phyloP scores from a whole-genome alignment of 2,888 invertebrate genomes.

The Mesodorylaimus sp. region DNA sequence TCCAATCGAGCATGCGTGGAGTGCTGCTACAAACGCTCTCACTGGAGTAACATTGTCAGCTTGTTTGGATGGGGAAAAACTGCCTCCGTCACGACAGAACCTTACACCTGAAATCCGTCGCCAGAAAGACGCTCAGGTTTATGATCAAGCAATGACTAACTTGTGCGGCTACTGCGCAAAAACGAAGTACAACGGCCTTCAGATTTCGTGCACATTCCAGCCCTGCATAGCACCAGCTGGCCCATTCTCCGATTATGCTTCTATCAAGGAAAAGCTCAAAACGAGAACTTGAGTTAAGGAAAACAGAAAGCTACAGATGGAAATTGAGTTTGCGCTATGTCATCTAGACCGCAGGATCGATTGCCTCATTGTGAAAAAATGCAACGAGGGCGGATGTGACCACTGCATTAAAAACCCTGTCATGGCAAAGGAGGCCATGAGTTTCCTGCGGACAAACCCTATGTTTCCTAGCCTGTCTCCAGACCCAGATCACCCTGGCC shows the following conservation, averaged over 20 bases:
- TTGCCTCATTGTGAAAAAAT: neutral
- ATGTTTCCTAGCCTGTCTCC: neutral
- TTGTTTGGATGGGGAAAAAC: neutral
- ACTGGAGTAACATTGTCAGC: neutral
- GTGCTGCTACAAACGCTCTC: neutral
- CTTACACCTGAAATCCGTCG: neutral
- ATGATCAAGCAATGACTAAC: neutral
- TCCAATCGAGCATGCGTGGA: constrained; percentile 4
- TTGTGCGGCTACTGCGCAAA: neutral
- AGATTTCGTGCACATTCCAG: neutral
- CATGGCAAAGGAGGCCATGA: neutral
- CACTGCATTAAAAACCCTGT: neutral
- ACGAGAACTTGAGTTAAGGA: neutral
- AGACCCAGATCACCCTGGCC: neutral
- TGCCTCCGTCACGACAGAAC: neutral
- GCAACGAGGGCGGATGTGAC: too few relatives aligned
- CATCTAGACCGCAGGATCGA: neutral
- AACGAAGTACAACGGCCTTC: neutral
- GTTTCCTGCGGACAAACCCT: neutral
- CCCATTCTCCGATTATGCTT: neutral
- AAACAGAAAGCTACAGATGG: neutral
- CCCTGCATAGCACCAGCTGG: neutral
- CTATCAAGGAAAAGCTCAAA: neutral
- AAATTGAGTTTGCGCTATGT: neutral
- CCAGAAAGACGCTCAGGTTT: neutral